Evolutionary conservation across 2,113 vertebrate genomes (phyloP), one percentile per base, ranked within the genome.

Genomic region (Paralichthys olivaceus): DNA sequence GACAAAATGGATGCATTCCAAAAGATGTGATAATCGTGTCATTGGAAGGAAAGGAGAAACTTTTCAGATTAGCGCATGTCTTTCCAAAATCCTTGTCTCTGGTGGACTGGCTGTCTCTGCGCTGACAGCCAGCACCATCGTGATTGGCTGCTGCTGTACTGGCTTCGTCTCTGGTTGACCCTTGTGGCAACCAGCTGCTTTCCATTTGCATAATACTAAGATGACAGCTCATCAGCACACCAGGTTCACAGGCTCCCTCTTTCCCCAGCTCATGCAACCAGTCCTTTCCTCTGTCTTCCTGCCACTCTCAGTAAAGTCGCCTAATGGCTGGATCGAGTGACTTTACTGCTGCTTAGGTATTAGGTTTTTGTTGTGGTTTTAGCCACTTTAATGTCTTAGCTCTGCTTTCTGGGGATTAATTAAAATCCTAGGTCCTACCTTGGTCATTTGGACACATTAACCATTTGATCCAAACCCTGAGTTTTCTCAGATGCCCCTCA

Each of bases 151-250:
- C 75, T 71, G 63, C 71, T 68, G 61, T 40, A 69, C 71, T 68
- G 77, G 87, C 87, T 89, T 90, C 85, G 80, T 89, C 75, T 84
- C 81, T 83, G 70, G 83, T 73, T 91, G 92, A 91, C 90, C 92
- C 77, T 62, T 58, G 57, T 25, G 68, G 91, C 87, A 92, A 92
- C 91, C 79, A 73, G 72, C 80, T 84, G 76, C 83, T 90, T 83
- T 59, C 70, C 83, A 93, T 93, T 87, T 92, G 80, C 87, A 91
- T 90, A 86, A 89, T 82, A 79, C 79, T 26, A 51, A 79, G 71
- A 75, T 85, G 91, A 92, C 92, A 92, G 90, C 87, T 89, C 81
- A 72, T 89, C 85, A 89, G 79, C 69, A 66, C 61, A 49, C 45
- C 3, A 23, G 56, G 82, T 78, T 88, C 66, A 87, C 79, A 59